phyloP scores from a whole-genome alignment of 1,140 invertebrate genomes.

The Penaeus chinensis region DNA sequence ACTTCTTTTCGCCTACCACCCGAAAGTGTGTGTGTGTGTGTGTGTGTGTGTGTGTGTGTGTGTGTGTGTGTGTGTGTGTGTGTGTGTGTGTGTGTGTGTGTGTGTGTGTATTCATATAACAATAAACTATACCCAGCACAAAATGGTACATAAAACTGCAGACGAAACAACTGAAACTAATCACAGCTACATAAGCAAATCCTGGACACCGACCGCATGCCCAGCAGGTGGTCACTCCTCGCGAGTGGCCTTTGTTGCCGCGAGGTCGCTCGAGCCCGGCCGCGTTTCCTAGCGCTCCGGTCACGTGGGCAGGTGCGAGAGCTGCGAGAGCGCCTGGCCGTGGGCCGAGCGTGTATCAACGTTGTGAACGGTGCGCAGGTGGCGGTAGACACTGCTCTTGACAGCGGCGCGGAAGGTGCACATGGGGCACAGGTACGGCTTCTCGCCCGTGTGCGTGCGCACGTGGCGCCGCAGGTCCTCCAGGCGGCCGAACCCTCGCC shows the following conservation, averaged over 20 bases:
- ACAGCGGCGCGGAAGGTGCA: conserved; percentile 51
- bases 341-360: conserved; percentile 26
- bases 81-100: too few species aligned
- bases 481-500: conserved; percentile 66
- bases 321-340: conserved; percentile 66
- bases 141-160: too few species aligned
- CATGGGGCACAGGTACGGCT: conserved; percentile 45
- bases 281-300: not conserved
- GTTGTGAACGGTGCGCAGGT: conserved; percentile 52
- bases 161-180: too few species aligned
- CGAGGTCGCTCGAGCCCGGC: not conserved
- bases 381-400: conserved; percentile 55
- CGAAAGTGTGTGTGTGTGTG: too few species aligned
- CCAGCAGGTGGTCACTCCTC: not conserved
- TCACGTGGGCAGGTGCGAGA: conserved; percentile 67
- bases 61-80: too few species aligned
- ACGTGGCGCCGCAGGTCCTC: conserved; percentile 53
- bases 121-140: too few species aligned
- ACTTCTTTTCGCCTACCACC: too few species aligned
- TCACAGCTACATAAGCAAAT: too few species aligned
- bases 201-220: too few species aligned
- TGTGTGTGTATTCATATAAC: too few species aligned
- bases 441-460: conserved; percentile 57
- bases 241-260: not conserved
- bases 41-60: too few species aligned